Evolutionary conservation across 2,888 invertebrate genomes (phyloP), one percentile per base, ranked within the genome.

Genomic region (Lasioglossum pauxillum): DNA sequence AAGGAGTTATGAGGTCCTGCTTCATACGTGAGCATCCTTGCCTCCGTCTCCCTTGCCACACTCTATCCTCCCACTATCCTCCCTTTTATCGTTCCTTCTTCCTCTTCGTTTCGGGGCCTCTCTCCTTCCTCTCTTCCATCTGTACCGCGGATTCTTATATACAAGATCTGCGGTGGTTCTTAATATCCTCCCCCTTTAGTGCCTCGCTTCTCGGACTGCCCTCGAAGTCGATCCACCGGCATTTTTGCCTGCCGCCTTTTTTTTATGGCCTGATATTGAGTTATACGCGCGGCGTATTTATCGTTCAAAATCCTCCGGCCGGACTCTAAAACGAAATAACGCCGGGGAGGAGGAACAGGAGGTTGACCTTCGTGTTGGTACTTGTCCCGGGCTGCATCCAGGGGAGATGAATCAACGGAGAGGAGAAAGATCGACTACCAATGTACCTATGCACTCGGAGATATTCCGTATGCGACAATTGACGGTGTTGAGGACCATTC

Each of bases 1-100:
- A 94, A 95, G 94, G 94, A 95, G 94, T 95, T 95, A 95, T 95
- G 94, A 95, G 94, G 94, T 94, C 93, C 94, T 94, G 94, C 92
- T 92, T 94, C 94, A 94, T 94, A 94, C 94, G 94, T 94, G 94
- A 93, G 93, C 93, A 92, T 94, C 93, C 91, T 93, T 90, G 91
- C 91, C 91, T 90, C 90, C 90, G 88, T 91, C 91, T 90, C 91
- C 89, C 86, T 90, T 78, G 83, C 85, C 85, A 84, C 83, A 82
- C 71, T 84, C 75, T 78, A 67, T 89, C 88, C 86, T 83, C 83
- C 91, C 89, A 84, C 83, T 85, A 91, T 88, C 86, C 90, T 88
- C 75, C 82, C 90, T 91, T 91, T 90, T 84, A 86, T 91, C 80
- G 82, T 82, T 86, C 79, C 84, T 77, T 90, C 87, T 86, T 82